Conservation (phyloP, 2,113 vertebrate species). For the Podarcis raffonei region DNA sequence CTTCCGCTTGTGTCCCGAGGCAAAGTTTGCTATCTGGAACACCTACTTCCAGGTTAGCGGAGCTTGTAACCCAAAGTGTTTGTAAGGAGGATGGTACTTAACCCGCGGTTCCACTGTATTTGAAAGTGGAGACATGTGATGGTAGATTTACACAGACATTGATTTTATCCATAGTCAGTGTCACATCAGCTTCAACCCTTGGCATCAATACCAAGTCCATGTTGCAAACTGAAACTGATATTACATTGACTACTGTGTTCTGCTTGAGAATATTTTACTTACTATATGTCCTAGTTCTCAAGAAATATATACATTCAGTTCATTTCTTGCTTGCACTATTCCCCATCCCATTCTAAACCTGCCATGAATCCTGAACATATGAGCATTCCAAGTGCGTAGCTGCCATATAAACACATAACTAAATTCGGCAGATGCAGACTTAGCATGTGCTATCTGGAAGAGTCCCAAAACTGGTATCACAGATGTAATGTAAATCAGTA, state of each 20-base stretch:
- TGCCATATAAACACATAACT: neutral
- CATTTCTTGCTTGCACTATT: neutral
- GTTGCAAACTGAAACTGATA: neutral
- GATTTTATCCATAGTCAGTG: neutral
- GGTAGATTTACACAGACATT: neutral
- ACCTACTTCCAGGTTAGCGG: too few relatives aligned
- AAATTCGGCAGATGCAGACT: slow-evolving; percentile 11
- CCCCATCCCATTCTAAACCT: rapidly evolving
- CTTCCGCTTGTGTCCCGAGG: rapidly evolving
- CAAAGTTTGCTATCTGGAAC: too few relatives aligned
- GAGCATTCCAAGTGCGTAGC: neutral
- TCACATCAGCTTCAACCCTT: neutral
- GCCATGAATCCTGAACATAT: slow-evolving; percentile 12
- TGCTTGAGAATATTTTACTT: neutral
- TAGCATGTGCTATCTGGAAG: neutral
- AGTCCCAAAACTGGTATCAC: neutral
- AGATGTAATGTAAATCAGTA: neutral
- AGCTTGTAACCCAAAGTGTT: too few relatives aligned
- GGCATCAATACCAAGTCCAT: neutral
- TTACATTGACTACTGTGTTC: neutral
- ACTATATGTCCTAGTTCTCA: neutral
- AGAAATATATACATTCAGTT: neutral
- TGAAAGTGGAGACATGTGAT: neutral
- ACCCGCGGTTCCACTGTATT: too few relatives aligned
- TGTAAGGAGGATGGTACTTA: too few relatives aligned